These are phyloP conservation scores for Silurus meridionalis DNA, from an alignment of 2,113 vertebrate genomes.

Conservation along the genomic window DNA sequence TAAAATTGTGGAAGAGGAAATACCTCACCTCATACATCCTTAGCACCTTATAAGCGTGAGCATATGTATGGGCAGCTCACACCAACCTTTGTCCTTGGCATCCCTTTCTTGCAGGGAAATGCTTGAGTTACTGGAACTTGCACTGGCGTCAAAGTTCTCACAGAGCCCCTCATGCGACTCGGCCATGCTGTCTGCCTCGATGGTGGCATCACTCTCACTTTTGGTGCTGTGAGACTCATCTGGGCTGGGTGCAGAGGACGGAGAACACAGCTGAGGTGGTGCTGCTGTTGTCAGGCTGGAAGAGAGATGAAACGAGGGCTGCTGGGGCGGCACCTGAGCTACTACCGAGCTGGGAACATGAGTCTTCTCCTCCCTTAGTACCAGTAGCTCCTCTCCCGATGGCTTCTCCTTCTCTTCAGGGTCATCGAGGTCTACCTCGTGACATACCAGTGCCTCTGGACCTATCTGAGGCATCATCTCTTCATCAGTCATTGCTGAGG, in stretches of 20 bases:
- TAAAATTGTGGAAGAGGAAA: background rate
- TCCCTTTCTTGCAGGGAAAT: conserved; percentile 78
- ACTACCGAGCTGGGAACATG: background rate
- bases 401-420: conserved; percentile 90
- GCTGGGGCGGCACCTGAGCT: conserved; percentile 23
- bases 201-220: conserved; percentile 77
- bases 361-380: conserved; percentile 64
- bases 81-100: conserved; percentile 81
- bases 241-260: conserved; percentile 71
- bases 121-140: conserved; percentile 77
- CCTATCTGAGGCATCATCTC: conserved; percentile 87
- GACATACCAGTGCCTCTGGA: conserved; percentile 88
- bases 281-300: conserved; percentile 61
- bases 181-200: conserved; percentile 83
- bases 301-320: conserved; percentile 52
- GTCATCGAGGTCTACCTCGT: conserved; percentile 95
- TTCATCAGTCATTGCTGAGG: conserved; percentile 53
- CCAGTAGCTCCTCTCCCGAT: conserved; percentile 68
- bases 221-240: conserved; percentile 79
- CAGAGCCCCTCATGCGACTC: conserved; percentile 83
- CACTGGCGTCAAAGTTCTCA: conserved; percentile 80
- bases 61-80: accelerated
- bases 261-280: conserved; percentile 62
- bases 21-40: background rate
- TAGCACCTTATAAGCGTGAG: no score